Evolutionary conservation across 2,888 invertebrate genomes (phyloP), one percentile per base, ranked within the genome.

Genomic region (Rhingia campestris): DNA sequence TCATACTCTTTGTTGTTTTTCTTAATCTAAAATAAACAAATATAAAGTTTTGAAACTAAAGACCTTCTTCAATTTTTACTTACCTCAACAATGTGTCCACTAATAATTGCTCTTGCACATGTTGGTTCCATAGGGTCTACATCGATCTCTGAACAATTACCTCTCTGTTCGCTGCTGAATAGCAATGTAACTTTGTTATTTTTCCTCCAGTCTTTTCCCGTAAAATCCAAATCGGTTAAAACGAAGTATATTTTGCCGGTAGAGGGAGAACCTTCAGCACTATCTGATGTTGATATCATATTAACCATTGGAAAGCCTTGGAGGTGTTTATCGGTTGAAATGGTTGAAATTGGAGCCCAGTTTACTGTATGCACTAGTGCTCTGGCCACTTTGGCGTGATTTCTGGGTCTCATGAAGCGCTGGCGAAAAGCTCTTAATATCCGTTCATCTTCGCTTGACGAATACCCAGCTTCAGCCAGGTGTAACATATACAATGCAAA

Each of bases 101-200:
- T 90, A 4, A 92, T 87, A 12, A 91, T 89, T 6, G 86, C 85
- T 3, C 91, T 88, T 0, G 89, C 87, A 87, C 92, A 92, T 0
- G 90, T 90, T 1, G 92, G 92, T 79, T 92, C 92, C 91, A 92
- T 92, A 3, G 92, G 91, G 88, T 92, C 92, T 3, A 86, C 84
- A 22, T 87, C 87, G 0, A 64, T 43, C 6, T 82, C 86, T 4
- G 87, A 86, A 70, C 92, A 92, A n/a, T 88, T 87, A 3, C 89
- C 74, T n/a, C 87, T 86, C 81, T 91, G 90, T 59, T 91, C 91
- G 63, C 90, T 89, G 4, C 88, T 88, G 43, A 92, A 88, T 47
- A 91, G 59, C 9, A 91, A 88, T 0, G 91, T 91, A 5, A 90
- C 88, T 69, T 89, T 89, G 76, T 91, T 92, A 7, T 88, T 86